Conservation (phyloP, 2,888 invertebrate species). For the Drosophila pseudotakahashii region DNA sequence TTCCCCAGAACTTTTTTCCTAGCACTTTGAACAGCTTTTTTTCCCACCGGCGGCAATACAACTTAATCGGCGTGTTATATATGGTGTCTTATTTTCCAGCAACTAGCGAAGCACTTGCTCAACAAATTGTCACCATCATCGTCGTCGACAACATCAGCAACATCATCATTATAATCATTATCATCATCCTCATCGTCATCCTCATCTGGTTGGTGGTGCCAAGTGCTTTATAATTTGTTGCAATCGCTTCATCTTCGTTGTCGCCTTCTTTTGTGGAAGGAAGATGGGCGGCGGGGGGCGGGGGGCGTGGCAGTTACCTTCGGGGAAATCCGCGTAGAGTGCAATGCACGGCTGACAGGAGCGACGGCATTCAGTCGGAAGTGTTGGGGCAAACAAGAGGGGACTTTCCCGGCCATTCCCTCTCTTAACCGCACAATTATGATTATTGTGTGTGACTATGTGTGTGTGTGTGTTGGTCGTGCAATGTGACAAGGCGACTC, state of each 20-base stretch:
- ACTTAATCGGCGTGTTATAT: constrained; percentile 10
- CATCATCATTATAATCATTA: constrained; percentile 9
- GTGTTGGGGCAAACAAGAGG: constrained; percentile 46
- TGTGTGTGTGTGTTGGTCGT: neutral
- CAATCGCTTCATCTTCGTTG: constrained; percentile 36
- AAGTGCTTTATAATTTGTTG: constrained; percentile 42
- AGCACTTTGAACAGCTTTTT: neutral
- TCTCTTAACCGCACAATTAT: constrained; percentile 63
- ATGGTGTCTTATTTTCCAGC: constrained; percentile 15
- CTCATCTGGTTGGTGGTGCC: constrained; percentile 19
- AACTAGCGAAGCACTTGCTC: constrained; percentile 17
- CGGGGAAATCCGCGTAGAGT: constrained; percentile 50
- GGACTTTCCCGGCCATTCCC: constrained; percentile 3
- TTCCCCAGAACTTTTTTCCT: neutral
- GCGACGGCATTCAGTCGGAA: constrained; percentile 47
- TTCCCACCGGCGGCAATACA: constrained; percentile 7
- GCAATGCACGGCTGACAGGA: constrained; percentile 59
- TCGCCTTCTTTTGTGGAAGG: constrained; percentile 12
- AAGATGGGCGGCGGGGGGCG: too few relatives aligned
- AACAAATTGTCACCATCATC: constrained; percentile 31
- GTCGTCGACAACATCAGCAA: neutral
- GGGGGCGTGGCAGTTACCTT: constrained; percentile 29
- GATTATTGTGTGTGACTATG: constrained; percentile 46
- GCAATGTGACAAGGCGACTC: constrained; percentile 44
- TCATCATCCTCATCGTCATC: neutral